phyloP scores from a whole-genome alignment of 1,140 invertebrate species.

The Adoxophyes honmai region DNA sequence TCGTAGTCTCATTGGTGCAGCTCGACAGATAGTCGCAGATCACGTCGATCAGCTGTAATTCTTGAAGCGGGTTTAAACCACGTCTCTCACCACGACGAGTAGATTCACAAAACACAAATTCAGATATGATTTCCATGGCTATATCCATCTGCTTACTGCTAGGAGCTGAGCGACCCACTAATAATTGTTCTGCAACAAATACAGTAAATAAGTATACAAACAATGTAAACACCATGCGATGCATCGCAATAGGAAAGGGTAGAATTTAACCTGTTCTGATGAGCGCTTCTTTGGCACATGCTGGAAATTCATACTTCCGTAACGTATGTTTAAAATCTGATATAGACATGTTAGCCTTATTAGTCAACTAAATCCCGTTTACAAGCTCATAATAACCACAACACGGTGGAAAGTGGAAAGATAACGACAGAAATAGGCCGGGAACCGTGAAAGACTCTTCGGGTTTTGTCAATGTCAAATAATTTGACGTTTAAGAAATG shows the following conservation, averaged over 20 bases:
- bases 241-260: not conserved
- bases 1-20: slow-evolving; percentile 83
- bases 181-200: slow-evolving; percentile 61
- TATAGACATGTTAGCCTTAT: slow-evolving; percentile 48
- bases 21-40: slow-evolving; percentile 85
- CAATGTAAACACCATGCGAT: slow-evolving; percentile 11
- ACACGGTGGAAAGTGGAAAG: not conserved
- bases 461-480: too few relatives aligned
- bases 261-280: slow-evolving; percentile 53
- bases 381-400: too few relatives aligned
- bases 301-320: slow-evolving; percentile 69
- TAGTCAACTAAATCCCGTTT: too few relatives aligned
- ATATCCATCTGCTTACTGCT: slow-evolving; percentile 70
- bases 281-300: slow-evolving; percentile 66
- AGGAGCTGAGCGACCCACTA: slow-evolving; percentile 60
- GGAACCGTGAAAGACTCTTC: too few relatives aligned
- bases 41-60: slow-evolving; percentile 86
- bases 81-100: slow-evolving; percentile 81
- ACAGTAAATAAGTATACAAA: slow-evolving; percentile 9
- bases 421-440: too few relatives aligned
- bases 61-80: slow-evolving; percentile 81
- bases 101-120: slow-evolving; percentile 89
- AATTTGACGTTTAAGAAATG: too few relatives aligned
- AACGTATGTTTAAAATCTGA: slow-evolving; percentile 67
- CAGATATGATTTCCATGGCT: slow-evolving; percentile 87